A percentile compares a stretch with the other conserved stretches of the same genome.
These are phyloP conservation scores for Scaptomyza reducta DNA, from an alignment of 2,888 invertebrate species.

Conservation along the genomic window DNA sequence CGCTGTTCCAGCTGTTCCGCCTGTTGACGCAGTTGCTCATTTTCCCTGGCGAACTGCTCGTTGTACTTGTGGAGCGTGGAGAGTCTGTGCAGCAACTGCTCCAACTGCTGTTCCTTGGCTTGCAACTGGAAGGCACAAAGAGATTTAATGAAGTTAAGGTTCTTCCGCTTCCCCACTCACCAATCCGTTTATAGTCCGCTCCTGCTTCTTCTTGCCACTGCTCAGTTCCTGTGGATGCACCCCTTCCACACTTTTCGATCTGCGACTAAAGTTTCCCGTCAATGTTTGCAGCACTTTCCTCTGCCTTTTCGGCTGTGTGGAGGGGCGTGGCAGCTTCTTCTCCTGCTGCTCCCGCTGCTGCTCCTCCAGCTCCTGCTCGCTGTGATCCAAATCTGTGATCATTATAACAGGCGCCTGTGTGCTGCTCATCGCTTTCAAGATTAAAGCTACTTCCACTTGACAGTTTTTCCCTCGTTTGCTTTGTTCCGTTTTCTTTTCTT, in stretches of 20 bases:
- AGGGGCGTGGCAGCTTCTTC: not conserved
- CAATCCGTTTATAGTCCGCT: conserved; percentile 76
- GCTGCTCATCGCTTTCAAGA: conserved; percentile 33
- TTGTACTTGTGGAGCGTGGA: conserved; percentile 87
- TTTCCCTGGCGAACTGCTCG: conserved; percentile 87
- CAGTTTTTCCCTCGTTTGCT: conserved; percentile 36
- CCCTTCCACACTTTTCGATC: conserved; percentile 80
- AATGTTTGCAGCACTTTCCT: conserved; percentile 74
- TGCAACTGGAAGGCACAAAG: conserved; percentile 84
- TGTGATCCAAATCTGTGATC: conserved; percentile 81
- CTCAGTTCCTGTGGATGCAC: conserved; percentile 40
- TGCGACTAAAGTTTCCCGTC: conserved; percentile 79
- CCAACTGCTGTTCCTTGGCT: conserved; percentile 87
- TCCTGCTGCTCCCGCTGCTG: not conserved
- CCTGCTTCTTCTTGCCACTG: conserved; percentile 45
- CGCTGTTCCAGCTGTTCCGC: conserved; percentile 85
- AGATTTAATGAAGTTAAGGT: not conserved
- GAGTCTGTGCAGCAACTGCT: conserved; percentile 87
- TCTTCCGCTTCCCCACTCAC: conserved; percentile 47
- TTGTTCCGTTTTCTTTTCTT: too few relatives aligned
- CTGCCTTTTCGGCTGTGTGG: conserved; percentile 51
- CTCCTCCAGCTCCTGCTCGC: conserved; percentile 52
- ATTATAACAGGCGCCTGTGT: conserved; percentile 50
- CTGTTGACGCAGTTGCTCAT: conserved; percentile 86
- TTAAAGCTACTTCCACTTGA: conserved; percentile 20